Evolutionary conservation across 2,888 invertebrate species (phyloP).

Genomic region (Tetranychus truncatus): DNA sequence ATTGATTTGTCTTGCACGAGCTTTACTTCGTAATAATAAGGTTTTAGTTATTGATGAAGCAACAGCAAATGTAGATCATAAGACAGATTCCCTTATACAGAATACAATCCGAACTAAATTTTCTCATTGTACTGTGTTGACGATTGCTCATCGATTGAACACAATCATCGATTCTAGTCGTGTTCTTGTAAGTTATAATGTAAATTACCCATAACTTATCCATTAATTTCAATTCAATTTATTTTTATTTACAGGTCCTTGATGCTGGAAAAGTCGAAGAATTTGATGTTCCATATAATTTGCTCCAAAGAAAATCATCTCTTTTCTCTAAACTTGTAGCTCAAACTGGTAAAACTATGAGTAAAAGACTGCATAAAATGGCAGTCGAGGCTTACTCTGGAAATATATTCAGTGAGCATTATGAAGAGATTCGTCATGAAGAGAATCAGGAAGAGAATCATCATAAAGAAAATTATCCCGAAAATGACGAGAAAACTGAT

Average conservation of each 20-base stretch:
- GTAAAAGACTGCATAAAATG: conserved; percentile 31
- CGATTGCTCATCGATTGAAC: conserved; percentile 43
- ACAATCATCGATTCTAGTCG: conserved; percentile 83
- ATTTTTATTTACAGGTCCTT: conserved; percentile 35
- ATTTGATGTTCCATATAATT: conserved; percentile 19
- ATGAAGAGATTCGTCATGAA: no score
- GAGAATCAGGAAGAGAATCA: no score
- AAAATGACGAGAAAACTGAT: no score
- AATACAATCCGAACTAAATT: conserved; percentile 61
- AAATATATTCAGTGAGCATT: no score
- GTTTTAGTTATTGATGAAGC: conserved; percentile 77
- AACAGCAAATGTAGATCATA: conserved; percentile 73
- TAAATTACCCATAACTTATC: not conserved
- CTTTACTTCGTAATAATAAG: conserved; percentile 60
- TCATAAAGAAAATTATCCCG: no score
- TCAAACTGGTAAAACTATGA: conserved; percentile 34
- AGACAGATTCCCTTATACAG: conserved; percentile 48
- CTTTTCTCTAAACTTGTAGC: conserved; percentile 31
- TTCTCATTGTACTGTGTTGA: conserved; percentile 39
- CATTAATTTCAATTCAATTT: not conserved
- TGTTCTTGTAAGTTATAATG: conserved; percentile 31
- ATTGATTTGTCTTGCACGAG: conserved; percentile 68
- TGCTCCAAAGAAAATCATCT: conserved; percentile 11
- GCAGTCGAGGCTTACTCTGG: conserved; percentile 26
- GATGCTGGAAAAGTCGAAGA: conserved; percentile 20